These are phyloP conservation scores for Myripristis jacobus DNA, from an alignment of 2,797 vertebrate genomes.

Conservation along the genomic window DNA sequence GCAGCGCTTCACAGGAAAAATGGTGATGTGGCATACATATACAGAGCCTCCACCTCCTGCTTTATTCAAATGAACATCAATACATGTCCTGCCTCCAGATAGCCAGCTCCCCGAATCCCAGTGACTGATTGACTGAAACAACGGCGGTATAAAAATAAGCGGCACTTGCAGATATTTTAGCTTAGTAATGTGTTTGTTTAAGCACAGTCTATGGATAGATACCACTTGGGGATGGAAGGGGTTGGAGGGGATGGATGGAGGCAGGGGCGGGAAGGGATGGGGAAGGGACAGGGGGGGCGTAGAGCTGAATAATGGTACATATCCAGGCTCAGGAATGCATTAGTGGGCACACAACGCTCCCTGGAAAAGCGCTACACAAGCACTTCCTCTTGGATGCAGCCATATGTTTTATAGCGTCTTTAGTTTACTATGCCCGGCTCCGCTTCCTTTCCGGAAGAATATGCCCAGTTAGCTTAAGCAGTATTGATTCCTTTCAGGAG, in stretches of 20 bases:
- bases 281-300: constrained; percentile 17
- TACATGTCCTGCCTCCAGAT: constrained; percentile 56
- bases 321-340: constrained; percentile 70
- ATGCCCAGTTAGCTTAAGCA: constrained; percentile 70
- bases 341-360: constrained; percentile 57
- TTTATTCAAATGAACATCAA: constrained; percentile 69
- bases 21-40: constrained; percentile 51
- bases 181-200: constrained; percentile 79
- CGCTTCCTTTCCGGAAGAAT: constrained; percentile 58
- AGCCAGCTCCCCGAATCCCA: constrained; percentile 53
- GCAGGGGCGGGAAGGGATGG: constrained; percentile 39
- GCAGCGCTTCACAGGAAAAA: constrained; percentile 39
- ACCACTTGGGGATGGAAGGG: constrained; percentile 46
- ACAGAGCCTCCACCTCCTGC: constrained; percentile 47
- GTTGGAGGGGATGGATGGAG: constrained; percentile 63
- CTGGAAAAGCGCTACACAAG: constrained; percentile 63
- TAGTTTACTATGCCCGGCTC: constrained; percentile 62
- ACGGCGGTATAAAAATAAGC: constrained; percentile 56
- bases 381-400: constrained; percentile 61
- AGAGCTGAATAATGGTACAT: constrained; percentile 72
- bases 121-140: constrained; percentile 62
- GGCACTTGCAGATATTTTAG: constrained; percentile 75
- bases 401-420: constrained; percentile 76
- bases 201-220: constrained; percentile 47
- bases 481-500: constrained; percentile 64